Conservation (phyloP, 2,113 vertebrate genomes). For the Sinocyclocheilus maitianheensis region DNA sequence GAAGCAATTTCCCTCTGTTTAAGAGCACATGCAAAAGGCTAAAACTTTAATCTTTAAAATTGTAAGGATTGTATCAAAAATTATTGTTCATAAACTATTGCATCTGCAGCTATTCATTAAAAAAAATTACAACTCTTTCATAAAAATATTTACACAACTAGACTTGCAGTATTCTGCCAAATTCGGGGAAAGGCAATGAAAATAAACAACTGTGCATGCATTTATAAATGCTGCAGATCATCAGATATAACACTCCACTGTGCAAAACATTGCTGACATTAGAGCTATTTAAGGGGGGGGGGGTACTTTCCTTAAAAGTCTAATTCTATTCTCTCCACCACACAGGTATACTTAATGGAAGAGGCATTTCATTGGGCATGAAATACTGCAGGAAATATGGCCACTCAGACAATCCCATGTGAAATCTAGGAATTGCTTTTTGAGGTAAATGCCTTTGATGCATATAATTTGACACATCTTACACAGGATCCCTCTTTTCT, state of each 20-base stretch:
- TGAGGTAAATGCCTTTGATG: constrained; percentile 15
- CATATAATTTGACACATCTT: constrained; percentile 41
- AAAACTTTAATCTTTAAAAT: not conserved
- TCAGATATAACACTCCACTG: not conserved
- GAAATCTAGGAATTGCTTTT: constrained; percentile 13
- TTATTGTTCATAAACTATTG: not conserved
- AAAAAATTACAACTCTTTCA: not conserved
- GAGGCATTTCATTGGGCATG: constrained; percentile 12
- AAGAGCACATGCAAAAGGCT: not conserved
- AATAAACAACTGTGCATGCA: not conserved
- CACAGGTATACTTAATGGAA: not conserved
- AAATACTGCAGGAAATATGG: not conserved
- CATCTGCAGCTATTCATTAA: too few relatives aligned
- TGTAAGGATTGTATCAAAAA: not conserved
- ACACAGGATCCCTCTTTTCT: constrained; percentile 38
- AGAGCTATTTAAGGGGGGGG: not conserved
- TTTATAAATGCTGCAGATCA: constrained; percentile 18
- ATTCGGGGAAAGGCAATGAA: constrained; percentile 19
- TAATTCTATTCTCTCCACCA: constrained; percentile 4
- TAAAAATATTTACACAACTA: not conserved
- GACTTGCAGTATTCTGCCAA: constrained; percentile 2
- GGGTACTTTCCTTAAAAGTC: not conserved
- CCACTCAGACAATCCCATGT: constrained; percentile 6
- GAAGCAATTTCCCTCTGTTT: not conserved
- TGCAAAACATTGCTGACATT: not conserved